Conservation (phyloP, 2,113 vertebrate genomes). For the Machaerirhynchus nigripectus region DNA sequence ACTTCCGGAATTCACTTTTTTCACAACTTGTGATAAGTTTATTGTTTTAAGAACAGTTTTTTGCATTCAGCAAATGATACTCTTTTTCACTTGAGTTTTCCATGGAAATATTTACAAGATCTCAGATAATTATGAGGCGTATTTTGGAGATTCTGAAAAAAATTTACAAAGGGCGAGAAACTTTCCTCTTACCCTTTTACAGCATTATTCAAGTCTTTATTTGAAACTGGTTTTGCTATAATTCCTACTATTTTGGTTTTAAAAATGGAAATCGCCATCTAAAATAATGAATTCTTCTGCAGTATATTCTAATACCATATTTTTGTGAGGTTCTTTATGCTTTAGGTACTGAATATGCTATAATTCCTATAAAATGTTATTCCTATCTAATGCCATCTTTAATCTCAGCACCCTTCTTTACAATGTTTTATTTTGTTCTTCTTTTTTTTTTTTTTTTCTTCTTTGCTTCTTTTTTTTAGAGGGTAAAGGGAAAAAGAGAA, state of each 20-base stretch:
- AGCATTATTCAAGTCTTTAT: background rate
- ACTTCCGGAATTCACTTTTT: background rate
- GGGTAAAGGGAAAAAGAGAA: constrained; percentile 80
- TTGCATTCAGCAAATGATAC: background rate
- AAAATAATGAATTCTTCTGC: background rate
- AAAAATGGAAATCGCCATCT: background rate
- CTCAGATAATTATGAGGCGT: background rate
- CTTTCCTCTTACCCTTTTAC: background rate
- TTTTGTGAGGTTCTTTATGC: background rate
- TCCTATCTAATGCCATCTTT: background rate
- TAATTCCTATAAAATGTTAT: background rate
- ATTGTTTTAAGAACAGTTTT: background rate
- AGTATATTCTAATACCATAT: background rate
- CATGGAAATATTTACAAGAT: background rate
- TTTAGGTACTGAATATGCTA: background rate
- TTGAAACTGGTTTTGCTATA: background rate
- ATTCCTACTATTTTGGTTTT: background rate
- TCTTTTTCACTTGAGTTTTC: background rate
- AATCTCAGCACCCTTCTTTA: background rate
- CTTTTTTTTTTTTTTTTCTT: background rate
- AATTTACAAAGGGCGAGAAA: background rate
- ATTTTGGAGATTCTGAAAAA: background rate
- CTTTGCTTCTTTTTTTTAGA: constrained; percentile 69
- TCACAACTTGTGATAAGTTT: background rate
- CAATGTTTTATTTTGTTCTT: background rate